Evolutionary conservation across 2,113 vertebrate genomes (phyloP), one percentile per base, ranked within the genome.

Genomic region (Peucedramus taeniatus): DNA sequence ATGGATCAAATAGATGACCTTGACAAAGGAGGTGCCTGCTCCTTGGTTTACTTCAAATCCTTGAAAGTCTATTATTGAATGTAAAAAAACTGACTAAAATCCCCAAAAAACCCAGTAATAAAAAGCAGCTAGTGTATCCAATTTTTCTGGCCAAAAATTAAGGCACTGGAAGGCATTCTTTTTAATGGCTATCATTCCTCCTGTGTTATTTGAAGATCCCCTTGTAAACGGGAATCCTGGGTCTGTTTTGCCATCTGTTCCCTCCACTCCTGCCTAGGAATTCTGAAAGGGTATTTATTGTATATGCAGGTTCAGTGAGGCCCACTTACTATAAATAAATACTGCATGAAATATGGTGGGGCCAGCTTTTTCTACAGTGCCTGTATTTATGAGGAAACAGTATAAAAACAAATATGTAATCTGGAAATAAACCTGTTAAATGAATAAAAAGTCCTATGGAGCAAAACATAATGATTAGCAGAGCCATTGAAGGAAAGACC

Each of bases 221-320:
- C 93, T 96, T 97, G 92, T 95, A 96, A 97, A 97, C 13, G 53
- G 94, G 91, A 95, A 96, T 93, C 91, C 85, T 92, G 92, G 92
- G 94, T 96, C 94, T 96, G 94, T 92, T 97, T 95, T 95, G 85
- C 96, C 94, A 96, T 97, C 97, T 97, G 94, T 96, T 97, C 93
- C 47, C 70, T 94, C 84, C 86, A 90, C 84, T 96, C 89, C 96
- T 91, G 87, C 90, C 77, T 94, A 81, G 93, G 94, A 96, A 96
- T 96, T 93, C 94, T 96, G 83, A 96, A 96, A 87, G 96, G 94
- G 87, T 95, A 96, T 96, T 95, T 96, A 96, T 96, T 96, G 94
- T 96, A 92, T 94, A 92, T 54, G 65, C 84, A 96, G 96, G 92
- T 93, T 97, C 93, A 94, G 82, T 83, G 95, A 94, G 92, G 92